These are phyloP conservation scores for Caenorhabditis briggsae DNA, from an alignment of 1,140 invertebrate genomes.

Conservation along the genomic window DNA sequence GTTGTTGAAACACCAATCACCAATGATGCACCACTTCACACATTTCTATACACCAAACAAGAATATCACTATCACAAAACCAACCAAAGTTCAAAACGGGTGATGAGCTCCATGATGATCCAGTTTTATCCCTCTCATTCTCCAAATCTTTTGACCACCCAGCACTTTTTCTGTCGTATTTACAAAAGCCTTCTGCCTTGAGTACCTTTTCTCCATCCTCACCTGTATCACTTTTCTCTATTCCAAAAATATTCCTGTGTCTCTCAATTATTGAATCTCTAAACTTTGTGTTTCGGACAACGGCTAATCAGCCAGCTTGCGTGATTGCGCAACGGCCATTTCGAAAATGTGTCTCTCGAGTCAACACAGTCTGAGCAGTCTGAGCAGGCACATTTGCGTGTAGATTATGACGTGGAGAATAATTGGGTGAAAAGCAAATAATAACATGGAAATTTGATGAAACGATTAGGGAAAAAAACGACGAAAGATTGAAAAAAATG, in stretches of 20 bases:
- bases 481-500: not conserved
- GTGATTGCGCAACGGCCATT: not conserved
- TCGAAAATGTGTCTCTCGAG: not conserved
- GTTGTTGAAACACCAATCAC: not conserved
- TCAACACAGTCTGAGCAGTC: not conserved
- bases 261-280: constrained; percentile 31
- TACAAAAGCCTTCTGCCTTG: constrained; percentile 17
- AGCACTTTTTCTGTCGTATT: constrained; percentile 5
- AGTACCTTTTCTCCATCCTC: not conserved
- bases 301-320: constrained; percentile 8
- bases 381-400: not conserved
- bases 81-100: constrained; percentile 14
- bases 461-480: not conserved
- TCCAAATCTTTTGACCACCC: constrained; percentile 48
- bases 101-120: not conserved
- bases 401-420: not conserved
- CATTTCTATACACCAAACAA: not conserved
- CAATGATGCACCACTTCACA: not conserved
- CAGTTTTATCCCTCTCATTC: constrained; percentile 7
- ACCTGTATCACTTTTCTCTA: constrained; percentile 21
- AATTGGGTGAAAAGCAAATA: constrained; percentile 5
- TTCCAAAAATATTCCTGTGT: not conserved
- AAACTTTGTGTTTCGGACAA: constrained; percentile 38
- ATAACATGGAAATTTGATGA: constrained; percentile 4
- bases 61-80: constrained; percentile 25